Percentiles rank a stretch among this genome's conserved stretches.
phyloP scores from a whole-genome alignment of 2,888 invertebrate genomes.

The Ommatoiulus sabulosus region DNA sequence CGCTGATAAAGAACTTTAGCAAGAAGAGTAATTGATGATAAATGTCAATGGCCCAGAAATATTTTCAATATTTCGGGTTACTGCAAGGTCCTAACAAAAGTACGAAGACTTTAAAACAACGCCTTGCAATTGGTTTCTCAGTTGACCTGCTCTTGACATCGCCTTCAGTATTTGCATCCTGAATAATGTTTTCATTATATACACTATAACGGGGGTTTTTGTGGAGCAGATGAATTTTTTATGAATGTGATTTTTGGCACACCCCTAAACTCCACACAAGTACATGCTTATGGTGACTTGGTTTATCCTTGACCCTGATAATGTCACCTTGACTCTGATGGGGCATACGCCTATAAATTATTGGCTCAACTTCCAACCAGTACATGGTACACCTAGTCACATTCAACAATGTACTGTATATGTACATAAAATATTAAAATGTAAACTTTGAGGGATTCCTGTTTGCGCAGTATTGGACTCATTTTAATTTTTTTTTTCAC shows the following conservation, averaged over 20 bases:
- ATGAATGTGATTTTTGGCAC: background rate
- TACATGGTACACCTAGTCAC: conserved; percentile 45
- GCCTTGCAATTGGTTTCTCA: background rate
- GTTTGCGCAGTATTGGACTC: background rate
- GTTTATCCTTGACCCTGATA: conserved; percentile 30
- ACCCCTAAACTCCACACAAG: background rate
- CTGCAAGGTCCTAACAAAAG: background rate
- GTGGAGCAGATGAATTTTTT: conserved; percentile 9
- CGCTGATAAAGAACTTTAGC: too few species aligned
- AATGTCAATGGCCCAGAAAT: background rate
- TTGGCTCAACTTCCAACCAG: background rate
- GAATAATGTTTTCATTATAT: background rate
- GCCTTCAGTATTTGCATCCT: background rate
- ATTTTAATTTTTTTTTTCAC: background rate
- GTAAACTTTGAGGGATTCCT: background rate
- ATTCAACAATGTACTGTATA: conserved; percentile 32
- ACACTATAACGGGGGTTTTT: conserved; percentile 24
- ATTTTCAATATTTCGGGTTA: background rate
- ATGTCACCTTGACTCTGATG: conserved; percentile 39
- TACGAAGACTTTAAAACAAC: background rate
- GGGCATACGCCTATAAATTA: conserved; percentile 35
- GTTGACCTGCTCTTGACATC: background rate
- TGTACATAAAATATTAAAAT: conserved; percentile 45
- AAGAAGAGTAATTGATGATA: too few species aligned
- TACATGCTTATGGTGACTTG: background rate